These are phyloP conservation scores for Julus scandinavius DNA, from an alignment of 2,888 invertebrate genomes.

Conservation along the genomic window DNA sequence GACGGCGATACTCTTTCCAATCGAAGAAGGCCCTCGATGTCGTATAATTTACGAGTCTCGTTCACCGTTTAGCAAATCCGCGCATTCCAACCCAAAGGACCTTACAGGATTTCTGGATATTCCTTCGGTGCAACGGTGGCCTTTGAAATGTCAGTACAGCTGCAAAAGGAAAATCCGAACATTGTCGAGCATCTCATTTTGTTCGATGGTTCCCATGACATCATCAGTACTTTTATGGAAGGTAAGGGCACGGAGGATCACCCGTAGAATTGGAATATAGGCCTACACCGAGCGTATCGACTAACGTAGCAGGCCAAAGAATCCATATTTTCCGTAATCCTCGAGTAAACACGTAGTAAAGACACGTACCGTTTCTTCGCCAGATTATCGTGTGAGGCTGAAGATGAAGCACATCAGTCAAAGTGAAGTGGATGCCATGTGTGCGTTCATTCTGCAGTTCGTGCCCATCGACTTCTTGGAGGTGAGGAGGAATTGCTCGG, in stretches of 20 bases:
- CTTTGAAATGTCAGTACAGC: constrained; percentile 90
- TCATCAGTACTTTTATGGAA: constrained; percentile 80
- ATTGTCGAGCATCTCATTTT: constrained; percentile 74
- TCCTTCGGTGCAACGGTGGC: constrained; percentile 96
- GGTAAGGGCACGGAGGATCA: constrained; percentile 35
- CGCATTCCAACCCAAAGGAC: constrained; percentile 80
- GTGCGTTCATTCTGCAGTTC: constrained; percentile 84
- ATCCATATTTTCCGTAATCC: no score
- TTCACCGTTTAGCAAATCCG: constrained; percentile 72
- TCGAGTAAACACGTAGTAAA: no score
- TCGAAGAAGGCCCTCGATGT: neutral
- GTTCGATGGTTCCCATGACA: constrained; percentile 90
- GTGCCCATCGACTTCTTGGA: constrained; percentile 79
- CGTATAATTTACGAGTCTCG: neutral
- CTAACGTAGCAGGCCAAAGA: no score
- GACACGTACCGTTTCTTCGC: no score
- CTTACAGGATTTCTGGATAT: constrained; percentile 91
- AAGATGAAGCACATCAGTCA: no score
- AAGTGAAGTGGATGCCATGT: constrained; percentile 72
- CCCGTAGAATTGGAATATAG: no score
- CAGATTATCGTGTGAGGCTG: no score
- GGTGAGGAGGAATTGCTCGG: constrained; percentile 66
- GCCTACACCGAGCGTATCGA: constrained; percentile 48
- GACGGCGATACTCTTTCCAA: neutral
- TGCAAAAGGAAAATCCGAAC: constrained; percentile 71